phyloP scores from a whole-genome alignment of 2,888 invertebrate species.

The Euzophera pinguis region DNA sequence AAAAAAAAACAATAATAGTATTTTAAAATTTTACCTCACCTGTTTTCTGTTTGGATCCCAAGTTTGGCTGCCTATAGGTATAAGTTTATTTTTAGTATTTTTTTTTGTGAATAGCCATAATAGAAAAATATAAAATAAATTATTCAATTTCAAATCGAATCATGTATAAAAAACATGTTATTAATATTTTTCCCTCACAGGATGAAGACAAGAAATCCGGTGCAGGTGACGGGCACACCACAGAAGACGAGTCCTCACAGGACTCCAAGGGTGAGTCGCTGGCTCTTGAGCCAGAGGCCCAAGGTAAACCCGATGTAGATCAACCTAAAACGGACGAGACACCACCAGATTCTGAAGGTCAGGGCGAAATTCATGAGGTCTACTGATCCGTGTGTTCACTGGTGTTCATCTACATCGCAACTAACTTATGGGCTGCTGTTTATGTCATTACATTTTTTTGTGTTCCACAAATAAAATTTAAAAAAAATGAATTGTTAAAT shows the following conservation, averaged over 20 bases:
- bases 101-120: too few species aligned
- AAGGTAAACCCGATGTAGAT: conserved; percentile 71
- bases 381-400: conserved; percentile 33
- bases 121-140: too few species aligned
- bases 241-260: conserved; percentile 77
- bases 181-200: conserved; percentile 36
- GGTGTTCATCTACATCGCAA: conserved; percentile 67
- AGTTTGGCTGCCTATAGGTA: too few species aligned
- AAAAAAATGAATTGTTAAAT: too few species aligned
- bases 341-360: conserved; percentile 44
- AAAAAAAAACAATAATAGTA: too few species aligned
- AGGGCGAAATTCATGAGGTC: conserved; percentile 31
- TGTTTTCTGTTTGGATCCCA: too few species aligned
- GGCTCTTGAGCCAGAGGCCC: conserved; percentile 39
- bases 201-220: conserved; percentile 77
- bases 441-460: conserved; percentile 15
- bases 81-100: too few species aligned
- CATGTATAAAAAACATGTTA: too few species aligned
- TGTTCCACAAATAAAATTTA: too few species aligned
- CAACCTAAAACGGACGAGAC: conserved; percentile 46
- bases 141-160: too few species aligned
- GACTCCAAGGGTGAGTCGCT: conserved; percentile 75
- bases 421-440: conserved; percentile 50
- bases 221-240: conserved; percentile 68
- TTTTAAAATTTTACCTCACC: too few species aligned